Conservation (phyloP, 2,888 invertebrate genomes). For the Scrobipalpa atriplicella region DNA sequence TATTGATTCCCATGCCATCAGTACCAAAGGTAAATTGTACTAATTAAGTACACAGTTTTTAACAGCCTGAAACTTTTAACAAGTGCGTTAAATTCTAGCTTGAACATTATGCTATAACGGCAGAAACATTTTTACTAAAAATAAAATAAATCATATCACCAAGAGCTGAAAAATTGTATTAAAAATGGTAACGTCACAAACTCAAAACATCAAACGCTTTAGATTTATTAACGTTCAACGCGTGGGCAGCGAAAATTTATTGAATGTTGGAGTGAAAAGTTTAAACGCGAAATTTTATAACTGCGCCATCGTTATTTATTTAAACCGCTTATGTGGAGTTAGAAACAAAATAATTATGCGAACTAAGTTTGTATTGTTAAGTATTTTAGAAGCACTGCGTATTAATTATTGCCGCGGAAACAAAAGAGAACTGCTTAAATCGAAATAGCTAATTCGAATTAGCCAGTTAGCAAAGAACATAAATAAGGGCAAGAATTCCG, state of each 20-base stretch:
- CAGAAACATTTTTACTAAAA: conserved; percentile 37
- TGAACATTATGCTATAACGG: background rate
- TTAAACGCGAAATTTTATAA: background rate
- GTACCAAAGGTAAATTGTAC: too few species aligned
- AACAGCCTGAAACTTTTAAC: too few species aligned
- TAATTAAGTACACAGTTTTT: too few species aligned
- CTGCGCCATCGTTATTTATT: background rate
- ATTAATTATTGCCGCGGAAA: background rate
- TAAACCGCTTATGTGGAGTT: conserved; percentile 5
- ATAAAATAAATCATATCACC: background rate
- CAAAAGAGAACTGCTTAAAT: conserved; percentile 21
- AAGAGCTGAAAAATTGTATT: background rate
- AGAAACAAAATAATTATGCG: conserved; percentile 1
- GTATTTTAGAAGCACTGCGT: background rate
- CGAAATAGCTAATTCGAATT: conserved; percentile 38
- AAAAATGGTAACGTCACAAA: conserved; percentile 16
- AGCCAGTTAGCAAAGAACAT: conserved; percentile 50
- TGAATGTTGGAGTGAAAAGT: conserved; percentile 4
- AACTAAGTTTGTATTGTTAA: background rate
- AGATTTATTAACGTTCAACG: conserved; percentile 15
- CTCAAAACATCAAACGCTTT: conserved; percentile 14
- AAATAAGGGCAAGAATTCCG: conserved; percentile 57
- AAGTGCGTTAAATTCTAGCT: too few species aligned
- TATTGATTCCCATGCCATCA: too few species aligned
- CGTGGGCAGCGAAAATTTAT: conserved; percentile 13